These are phyloP conservation scores for Sepiola atlantica DNA, from an alignment of 2,888 invertebrate species.

Conservation along the genomic window DNA sequence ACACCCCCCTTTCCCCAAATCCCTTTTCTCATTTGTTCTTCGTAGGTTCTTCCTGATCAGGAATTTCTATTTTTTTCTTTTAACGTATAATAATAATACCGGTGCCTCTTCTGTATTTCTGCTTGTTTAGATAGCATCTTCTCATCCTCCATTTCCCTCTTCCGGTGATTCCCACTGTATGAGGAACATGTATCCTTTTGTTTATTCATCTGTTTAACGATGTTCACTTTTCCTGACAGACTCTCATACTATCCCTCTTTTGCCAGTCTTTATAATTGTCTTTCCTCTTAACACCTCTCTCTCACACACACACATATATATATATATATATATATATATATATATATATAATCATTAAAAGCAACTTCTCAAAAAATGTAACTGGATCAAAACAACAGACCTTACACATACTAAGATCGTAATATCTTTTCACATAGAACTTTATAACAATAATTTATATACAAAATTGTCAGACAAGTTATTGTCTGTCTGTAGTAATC, in stretches of 20 bases:
- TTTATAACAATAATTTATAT: no score
- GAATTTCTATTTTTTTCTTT: background rate
- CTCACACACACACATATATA: no score
- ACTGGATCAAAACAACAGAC: no score
- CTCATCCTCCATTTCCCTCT: background rate
- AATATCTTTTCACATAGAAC: no score
- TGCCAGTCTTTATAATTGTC: background rate
- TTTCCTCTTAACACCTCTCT: background rate
- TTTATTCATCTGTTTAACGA: slow-evolving; percentile 36
- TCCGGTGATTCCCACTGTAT: background rate
- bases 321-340: no score
- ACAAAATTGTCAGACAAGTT: no score
- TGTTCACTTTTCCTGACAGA: background rate
- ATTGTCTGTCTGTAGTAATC: no score
- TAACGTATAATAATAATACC: background rate
- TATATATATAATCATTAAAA: no score
- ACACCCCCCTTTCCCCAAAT: background rate
- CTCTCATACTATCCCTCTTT: background rate
- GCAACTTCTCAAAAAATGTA: no score
- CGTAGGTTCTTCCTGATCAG: background rate
- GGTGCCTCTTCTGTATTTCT: background rate
- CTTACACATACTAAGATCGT: no score
- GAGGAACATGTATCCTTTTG: background rate
- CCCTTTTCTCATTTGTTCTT: background rate
- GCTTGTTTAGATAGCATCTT: background rate